Evolutionary conservation across 2,888 invertebrate genomes (phyloP), one percentile per base, ranked within the genome.

Genomic region (Drosophila gaucha): DNA sequence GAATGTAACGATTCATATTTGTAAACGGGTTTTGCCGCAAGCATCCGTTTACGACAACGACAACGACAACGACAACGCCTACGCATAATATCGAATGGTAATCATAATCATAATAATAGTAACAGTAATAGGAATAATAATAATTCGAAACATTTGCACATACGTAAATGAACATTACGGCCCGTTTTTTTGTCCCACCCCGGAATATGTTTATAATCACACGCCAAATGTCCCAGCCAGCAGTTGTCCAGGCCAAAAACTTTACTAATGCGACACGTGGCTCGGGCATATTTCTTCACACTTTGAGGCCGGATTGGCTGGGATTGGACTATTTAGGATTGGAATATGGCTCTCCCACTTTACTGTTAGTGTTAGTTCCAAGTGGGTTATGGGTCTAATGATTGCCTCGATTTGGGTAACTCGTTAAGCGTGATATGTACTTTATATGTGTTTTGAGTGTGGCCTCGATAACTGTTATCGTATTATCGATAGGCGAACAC

Each of bases 71-170:
- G 3, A n/a, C 39, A 6, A 26, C 33, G 35, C 33, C 28, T 24
- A 16, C 55, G 51, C 62, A 54, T 69, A 67, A 84, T 66, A 82
- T 87, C 85, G 86, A 82, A 82, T 78, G 73, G 87, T 85, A 87
- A 82, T 82, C 82, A 87, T 87, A 87, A 87, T 83, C 88, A 85
- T 85, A 83, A 83, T 87, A 85, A 83, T 78, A 84, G 82, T 85
- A 80, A 82, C 74, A 63, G 70, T 51, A 71, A 74, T 82, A 46
- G 46, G 31, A 46, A 46, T 87, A 85, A 82, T 87, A 69, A 64
- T 72, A 84, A 56, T 67, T 65, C 55, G 72, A 67, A 56, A 72
- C 85, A 82, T 85, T 85, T 75, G 73, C 87, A 82, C 87, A 87
- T 82, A 82, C 82, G 87, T 87, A 82, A 78, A 86, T 77, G 86